These are phyloP conservation scores for Otocyon megalotis DNA, from an alignment of 2,113 vertebrate species.

Conservation along the genomic window DNA sequence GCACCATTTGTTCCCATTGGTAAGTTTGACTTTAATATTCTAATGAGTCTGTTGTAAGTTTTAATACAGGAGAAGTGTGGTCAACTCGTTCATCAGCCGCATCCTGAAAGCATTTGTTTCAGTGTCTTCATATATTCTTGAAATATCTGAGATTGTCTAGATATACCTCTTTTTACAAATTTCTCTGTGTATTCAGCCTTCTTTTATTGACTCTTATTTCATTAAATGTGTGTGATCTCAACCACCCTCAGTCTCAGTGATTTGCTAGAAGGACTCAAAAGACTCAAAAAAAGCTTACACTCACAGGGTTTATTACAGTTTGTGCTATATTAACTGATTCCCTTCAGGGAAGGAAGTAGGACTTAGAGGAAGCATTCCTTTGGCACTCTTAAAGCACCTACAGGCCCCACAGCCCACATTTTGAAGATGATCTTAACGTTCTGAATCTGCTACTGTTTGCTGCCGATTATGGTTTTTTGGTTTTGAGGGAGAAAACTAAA, in stretches of 20 bases:
- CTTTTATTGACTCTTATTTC: not conserved
- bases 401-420: not conserved
- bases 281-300: not conserved
- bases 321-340: not conserved
- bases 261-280: not conserved
- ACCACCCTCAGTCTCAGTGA: not conserved
- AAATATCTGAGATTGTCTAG: not conserved
- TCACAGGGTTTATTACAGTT: not conserved
- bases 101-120: constrained; percentile 54
- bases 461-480: not conserved
- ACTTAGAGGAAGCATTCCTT: not conserved
- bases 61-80: not conserved
- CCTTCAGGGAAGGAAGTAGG: not conserved
- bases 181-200: not conserved
- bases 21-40: constrained; percentile 78
- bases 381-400: not conserved
- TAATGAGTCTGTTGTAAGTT: not conserved
- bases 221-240: not conserved
- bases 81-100: not conserved
- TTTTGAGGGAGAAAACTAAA: not conserved
- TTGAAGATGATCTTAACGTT: constrained; percentile 30
- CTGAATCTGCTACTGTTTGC: constrained; percentile 13
- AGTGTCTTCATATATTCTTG: constrained; percentile 20
- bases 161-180: not conserved
- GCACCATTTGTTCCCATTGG: constrained; percentile 93